Base-by-base conservation (phyloP, 92 coral and sea anemone species). In the Parazoanthus darwini region DNA sequence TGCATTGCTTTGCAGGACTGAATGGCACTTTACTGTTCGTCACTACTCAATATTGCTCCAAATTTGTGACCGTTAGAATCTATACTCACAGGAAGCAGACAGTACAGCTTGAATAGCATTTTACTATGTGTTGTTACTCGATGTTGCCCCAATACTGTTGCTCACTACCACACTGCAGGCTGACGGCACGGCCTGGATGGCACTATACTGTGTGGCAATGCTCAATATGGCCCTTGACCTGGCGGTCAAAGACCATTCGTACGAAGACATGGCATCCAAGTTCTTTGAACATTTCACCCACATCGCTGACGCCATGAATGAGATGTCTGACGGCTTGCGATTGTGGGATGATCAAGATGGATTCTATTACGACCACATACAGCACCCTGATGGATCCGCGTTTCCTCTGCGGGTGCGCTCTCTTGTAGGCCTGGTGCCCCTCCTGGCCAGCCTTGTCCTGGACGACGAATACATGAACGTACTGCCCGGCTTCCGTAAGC, bases 161-260 rank as follows among this genome's bases (percentile, higher is more conserved):
- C 29, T 1, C 18, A 0, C 3, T 73, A 22, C 70, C 59, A 70
- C 77, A 13, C 6, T 70, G 14, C 68, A 97, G 99, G 99, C 99
- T 22, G 99, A 97, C 43, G 99, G 99, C 56, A 97, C 99, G 10
- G 99, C 99, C 3, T 97, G 99, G 99, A 97, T 97, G 99, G 99
- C 99, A 11, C 84, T 97, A 70, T 97, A 97, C 80, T 95, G 98
- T 80, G 93, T 94, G 15, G 82, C 93, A 3, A 97, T 97, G 99
- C 94, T 97, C 48, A 90, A 93, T 85, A 97, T 97, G 37, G 95
- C 99, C 14, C 91, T 97, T 20, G 99, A 97, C 74, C 91, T 97
- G 23, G 98, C 99, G 33, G 86, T 95, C 22, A 44, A 82, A 16
- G 98, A 96, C 77, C 93, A 82, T 72, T 81, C 96, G 2, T 96